Conservation (phyloP, 2,888 invertebrate genomes). For the Cerceris ruficornis region DNA sequence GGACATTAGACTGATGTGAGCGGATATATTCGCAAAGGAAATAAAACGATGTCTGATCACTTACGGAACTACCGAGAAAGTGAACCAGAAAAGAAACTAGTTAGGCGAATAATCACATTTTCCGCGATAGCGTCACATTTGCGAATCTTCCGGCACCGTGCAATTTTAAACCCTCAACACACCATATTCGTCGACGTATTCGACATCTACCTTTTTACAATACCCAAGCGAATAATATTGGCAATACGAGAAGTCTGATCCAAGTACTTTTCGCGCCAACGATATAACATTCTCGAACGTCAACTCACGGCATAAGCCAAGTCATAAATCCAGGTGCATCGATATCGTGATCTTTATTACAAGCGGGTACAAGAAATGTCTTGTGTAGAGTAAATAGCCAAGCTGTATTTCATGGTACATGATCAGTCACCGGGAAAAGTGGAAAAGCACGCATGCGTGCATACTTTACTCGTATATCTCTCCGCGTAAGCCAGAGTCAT, state of each 20-base stretch:
- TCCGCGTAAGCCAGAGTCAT: constrained; percentile 6
- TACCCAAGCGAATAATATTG: neutral
- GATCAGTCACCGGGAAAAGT: constrained; percentile 40
- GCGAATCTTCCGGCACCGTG: too few relatives aligned
- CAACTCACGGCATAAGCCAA: neutral
- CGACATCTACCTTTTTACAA: neutral
- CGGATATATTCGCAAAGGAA: too few relatives aligned
- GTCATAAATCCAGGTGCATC: neutral
- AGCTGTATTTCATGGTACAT: constrained; percentile 28
- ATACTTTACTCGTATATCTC: neutral
- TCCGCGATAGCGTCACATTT: too few relatives aligned
- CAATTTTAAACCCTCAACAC: too few relatives aligned
- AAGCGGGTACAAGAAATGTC: constrained; percentile 37
- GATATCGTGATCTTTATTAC: constrained; percentile 1
- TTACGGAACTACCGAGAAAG: too few relatives aligned
- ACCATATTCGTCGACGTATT: too few relatives aligned
- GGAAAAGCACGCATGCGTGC: constrained; percentile 37
- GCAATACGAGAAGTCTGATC: neutral
- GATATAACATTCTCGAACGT: neutral
- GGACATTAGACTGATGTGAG: too few relatives aligned
- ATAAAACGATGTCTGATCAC: too few relatives aligned
- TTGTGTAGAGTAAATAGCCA: constrained; percentile 13
- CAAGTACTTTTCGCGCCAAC: neutral
- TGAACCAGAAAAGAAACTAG: too few relatives aligned
- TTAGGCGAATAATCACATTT: too few relatives aligned